Percentiles rank a stretch among this genome's conserved stretches.
phyloP scores from a whole-genome alignment of 2,113 vertebrate species.

The Delphinapterus leucas region DNA sequence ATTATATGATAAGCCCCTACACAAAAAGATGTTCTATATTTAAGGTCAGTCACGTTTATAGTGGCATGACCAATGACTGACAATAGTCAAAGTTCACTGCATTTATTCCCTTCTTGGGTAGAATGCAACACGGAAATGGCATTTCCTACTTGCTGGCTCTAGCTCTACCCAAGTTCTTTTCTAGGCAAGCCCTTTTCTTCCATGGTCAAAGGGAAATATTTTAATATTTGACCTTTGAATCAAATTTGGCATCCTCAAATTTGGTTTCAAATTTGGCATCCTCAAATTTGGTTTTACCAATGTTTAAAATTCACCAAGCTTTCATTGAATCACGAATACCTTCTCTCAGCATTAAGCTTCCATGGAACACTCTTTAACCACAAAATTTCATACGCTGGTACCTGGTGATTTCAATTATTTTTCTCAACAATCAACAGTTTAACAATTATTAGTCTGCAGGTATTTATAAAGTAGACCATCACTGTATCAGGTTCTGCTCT shows the following conservation, averaged over 20 bases:
- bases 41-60: neutral
- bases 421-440: neutral
- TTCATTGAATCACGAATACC: neutral
- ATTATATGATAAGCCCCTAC: neutral
- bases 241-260: neutral
- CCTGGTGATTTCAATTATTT: neutral
- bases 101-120: neutral
- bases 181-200: neutral
- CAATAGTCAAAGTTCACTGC: neutral
- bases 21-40: neutral
- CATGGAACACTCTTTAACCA: neutral
- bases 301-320: neutral
- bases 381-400: neutral
- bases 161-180: neutral
- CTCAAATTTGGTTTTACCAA: slow-evolving; percentile 26
- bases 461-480: neutral
- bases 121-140: neutral
- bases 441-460: neutral
- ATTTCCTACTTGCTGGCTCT: neutral
- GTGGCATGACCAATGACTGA: neutral
- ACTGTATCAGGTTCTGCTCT: neutral
- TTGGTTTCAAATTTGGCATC: neutral
- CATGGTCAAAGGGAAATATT: neutral
- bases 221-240: slow-evolving; percentile 35
- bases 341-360: neutral